Evolutionary conservation across 2,797 vertebrate genomes (phyloP), one percentile per base, ranked within the genome.

Genomic region (Setipinna tenuifilis): DNA sequence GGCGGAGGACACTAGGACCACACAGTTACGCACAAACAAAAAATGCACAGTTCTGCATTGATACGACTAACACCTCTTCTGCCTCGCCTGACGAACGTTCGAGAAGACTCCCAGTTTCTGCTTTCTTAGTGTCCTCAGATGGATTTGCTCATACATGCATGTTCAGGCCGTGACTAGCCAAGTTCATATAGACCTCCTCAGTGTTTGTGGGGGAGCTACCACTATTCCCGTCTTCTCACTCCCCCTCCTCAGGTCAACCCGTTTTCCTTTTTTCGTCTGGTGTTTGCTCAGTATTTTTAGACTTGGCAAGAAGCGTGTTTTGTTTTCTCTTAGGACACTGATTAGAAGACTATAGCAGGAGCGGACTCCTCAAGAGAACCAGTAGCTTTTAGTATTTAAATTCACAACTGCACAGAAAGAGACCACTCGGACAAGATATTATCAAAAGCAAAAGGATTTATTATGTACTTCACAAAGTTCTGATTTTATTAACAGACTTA

Each of bases 211-310:
- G 68, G 14, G 7, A 75, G n/a, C n/a, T n/a, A 31, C 28, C 19
- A 44, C 71, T 28, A 78, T 44, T 21, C 35, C 71, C 16, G 19
- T 78, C 35, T 31, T n/a, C 71, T 78, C 31, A 75, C 17, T 75
- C 28, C 25, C 35, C 35, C 14, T 3, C 14, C 50, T 54, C 50
- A 78, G 17, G 71, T 41, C 71, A 75, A 28, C 58, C 7, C 41
- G 16, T 81, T 68, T 58, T 41, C 68, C 31, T 41, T 75, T 75
- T 68, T 71, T 78, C 41, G 31, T 44, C 6, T 35, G 19, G 31
- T 78, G 71, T 17, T 78, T 78, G 71, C 6, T 78, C 6, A 31
- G 35, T 78, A 78, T 78, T 78, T 78, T 78, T 78, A 78, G 71
- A 78, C 35, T 44, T 78, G 71, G 71, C 71, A 19, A 44, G 71